These are phyloP conservation scores for Nyctereutes procyonoides DNA, from an alignment of 2,113 vertebrate genomes.

Conservation along the genomic window DNA sequence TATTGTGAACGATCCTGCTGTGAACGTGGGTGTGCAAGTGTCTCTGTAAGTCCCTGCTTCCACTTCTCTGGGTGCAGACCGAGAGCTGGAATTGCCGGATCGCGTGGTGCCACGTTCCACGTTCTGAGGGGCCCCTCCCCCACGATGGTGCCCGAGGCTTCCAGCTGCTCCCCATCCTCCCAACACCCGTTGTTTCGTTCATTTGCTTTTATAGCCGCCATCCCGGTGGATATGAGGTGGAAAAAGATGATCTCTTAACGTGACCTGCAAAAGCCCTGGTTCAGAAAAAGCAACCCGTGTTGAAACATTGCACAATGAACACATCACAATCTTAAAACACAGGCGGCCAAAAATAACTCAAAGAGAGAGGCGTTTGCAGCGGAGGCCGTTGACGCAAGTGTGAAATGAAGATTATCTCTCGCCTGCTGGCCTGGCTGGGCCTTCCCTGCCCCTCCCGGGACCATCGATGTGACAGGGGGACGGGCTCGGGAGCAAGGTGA, in stretches of 20 bases:
- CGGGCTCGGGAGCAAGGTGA: accelerated
- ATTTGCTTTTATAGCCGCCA: no score
- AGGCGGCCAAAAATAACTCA: not conserved
- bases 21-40: not conserved
- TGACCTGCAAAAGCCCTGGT: not conserved
- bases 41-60: not conserved
- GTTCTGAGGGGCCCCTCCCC: not conserved
- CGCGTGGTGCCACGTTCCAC: not conserved
- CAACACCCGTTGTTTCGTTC: not conserved
- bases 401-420: not conserved
- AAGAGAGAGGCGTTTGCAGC: not conserved
- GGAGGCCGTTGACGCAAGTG: not conserved
- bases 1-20: accelerated
- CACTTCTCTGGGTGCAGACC: not conserved
- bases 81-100: not conserved
- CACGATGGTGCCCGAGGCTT: no score
- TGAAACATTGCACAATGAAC: not conserved
- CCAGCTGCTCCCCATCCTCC: not conserved
- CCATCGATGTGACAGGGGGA: not conserved
- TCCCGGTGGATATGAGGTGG: not conserved
- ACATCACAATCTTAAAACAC: not conserved
- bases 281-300: not conserved
- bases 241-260: not conserved
- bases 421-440: not conserved
- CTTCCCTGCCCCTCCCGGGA: not conserved